phyloP scores from a whole-genome alignment of 2,888 invertebrate species.

The Euproctis similis region DNA sequence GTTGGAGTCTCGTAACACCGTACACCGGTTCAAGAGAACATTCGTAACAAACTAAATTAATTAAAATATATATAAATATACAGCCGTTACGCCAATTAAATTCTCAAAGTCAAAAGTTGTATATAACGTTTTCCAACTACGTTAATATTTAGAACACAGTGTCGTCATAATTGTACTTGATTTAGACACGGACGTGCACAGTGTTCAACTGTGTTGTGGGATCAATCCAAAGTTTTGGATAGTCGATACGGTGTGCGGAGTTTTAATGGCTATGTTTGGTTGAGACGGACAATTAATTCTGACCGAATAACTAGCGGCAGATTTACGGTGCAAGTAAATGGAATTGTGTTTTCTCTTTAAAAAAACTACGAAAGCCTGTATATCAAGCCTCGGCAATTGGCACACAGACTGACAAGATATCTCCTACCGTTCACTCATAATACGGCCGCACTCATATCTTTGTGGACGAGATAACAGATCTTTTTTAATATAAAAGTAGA shows the following conservation, averaged over 20 bases:
- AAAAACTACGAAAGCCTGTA: too few species aligned
- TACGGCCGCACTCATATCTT: too few species aligned
- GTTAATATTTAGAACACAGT: slow-evolving; percentile 12
- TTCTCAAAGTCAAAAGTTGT: slow-evolving; percentile 64
- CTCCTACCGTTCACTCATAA: too few species aligned
- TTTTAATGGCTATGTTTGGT: slow-evolving; percentile 41
- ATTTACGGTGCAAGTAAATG: slow-evolving; percentile 33
- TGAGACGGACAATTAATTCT: slow-evolving; percentile 51
- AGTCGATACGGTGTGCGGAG: slow-evolving; percentile 48
- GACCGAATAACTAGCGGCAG: slow-evolving; percentile 42
- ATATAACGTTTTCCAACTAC: slow-evolving; percentile 31
- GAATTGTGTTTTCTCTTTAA: slow-evolving; percentile 29
- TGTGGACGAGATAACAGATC: too few species aligned
- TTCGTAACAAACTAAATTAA: slow-evolving; percentile 41
- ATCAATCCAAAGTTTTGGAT: slow-evolving; percentile 31
- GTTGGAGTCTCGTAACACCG: slow-evolving; percentile 4
- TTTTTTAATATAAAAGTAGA: too few species aligned
- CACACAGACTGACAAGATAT: too few species aligned
- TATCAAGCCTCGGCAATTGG: too few species aligned
- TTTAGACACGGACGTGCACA: slow-evolving; percentile 10
- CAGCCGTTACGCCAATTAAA: slow-evolving; percentile 70
- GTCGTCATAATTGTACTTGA: slow-evolving; percentile 4
- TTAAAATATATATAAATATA: too few species aligned
- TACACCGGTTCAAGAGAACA: slow-evolving; percentile 24
- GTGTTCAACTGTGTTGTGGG: slow-evolving; percentile 11